These are phyloP conservation scores for Patella vulgata DNA, from an alignment of 1,140 invertebrate species.

Conservation along the genomic window DNA sequence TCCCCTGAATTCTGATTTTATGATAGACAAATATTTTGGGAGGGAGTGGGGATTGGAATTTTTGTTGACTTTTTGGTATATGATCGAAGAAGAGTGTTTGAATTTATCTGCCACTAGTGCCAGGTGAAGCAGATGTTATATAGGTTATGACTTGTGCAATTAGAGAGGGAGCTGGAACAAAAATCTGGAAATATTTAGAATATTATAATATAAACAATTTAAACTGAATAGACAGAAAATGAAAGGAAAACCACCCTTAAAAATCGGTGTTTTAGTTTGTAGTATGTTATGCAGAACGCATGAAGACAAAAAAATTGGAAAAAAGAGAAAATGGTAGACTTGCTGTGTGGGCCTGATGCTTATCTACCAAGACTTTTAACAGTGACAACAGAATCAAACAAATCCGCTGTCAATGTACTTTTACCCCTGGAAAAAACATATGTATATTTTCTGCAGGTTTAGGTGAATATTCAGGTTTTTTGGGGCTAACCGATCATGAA, in stretches of 20 bases:
- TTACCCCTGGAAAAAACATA: slow-evolving; percentile 98
- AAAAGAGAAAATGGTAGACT: slow-evolving; percentile 85
- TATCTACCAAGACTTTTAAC: slow-evolving; percentile 90
- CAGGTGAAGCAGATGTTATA: slow-evolving; percentile 87
- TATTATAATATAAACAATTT: slow-evolving; percentile 78
- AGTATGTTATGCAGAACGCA: slow-evolving; percentile 97
- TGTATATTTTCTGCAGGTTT: slow-evolving; percentile 91
- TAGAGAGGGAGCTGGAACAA: slow-evolving; percentile 91
- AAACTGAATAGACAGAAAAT: slow-evolving; percentile 70
- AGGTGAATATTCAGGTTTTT: no score
- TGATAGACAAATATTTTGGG: no score
- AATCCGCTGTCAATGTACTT: slow-evolving; percentile 90
- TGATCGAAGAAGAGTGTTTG: no score
- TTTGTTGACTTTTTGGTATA: no score
- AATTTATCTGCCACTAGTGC: no score
- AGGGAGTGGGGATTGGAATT: no score
- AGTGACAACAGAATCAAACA: slow-evolving; percentile 77
- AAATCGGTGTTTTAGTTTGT: slow-evolving; percentile 71
- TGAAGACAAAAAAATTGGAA: slow-evolving; percentile 89
- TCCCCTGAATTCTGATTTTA: no score
- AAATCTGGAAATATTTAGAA: slow-evolving; percentile 87
- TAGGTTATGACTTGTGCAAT: slow-evolving; percentile 95
- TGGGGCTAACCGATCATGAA: no score
- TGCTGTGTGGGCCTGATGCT: slow-evolving; percentile 95
- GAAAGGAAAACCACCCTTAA: slow-evolving; percentile 45